Percentiles rank a stretch among this genome's conserved stretches.
Evolutionary conservation across 2,888 invertebrate species (phyloP).

Genomic region (Drosophila subsilvestris): DNA sequence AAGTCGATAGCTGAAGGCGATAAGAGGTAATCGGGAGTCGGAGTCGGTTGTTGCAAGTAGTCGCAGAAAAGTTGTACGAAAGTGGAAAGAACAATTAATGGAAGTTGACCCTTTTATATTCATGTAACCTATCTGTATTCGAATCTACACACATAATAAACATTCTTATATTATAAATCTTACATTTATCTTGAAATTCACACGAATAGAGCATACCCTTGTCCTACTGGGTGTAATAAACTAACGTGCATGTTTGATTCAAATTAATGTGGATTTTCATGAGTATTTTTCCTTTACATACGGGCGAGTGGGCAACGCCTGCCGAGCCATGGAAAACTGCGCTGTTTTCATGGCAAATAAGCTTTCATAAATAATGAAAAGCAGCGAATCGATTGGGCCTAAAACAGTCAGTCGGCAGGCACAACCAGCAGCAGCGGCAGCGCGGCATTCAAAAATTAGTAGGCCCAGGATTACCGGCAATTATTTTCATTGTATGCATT

Average conservation of each 20-base stretch:
- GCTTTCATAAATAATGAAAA: constrained; percentile 77
- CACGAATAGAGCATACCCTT: constrained; percentile 27
- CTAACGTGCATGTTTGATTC: constrained; percentile 43
- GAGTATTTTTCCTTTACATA: constrained; percentile 5
- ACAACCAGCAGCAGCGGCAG: constrained; percentile 29
- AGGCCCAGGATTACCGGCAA: constrained; percentile 77
- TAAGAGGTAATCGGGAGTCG: too few relatives aligned
- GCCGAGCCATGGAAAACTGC: constrained; percentile 11
- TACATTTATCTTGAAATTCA: too few relatives aligned
- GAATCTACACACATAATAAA: too few relatives aligned
- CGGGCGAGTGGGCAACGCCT: neutral
- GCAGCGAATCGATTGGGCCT: constrained; percentile 49
- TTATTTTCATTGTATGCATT: constrained; percentile 78
- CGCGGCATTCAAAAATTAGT: constrained; percentile 68
- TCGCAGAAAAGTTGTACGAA: too few relatives aligned
- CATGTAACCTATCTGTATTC: too few relatives aligned
- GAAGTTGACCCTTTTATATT: too few relatives aligned
- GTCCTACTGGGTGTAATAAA: constrained; percentile 9
- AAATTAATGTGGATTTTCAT: constrained; percentile 13
- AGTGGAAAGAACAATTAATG: too few relatives aligned
- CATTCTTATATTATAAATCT: too few relatives aligned
- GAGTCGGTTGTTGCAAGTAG: too few relatives aligned
- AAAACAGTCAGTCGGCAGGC: constrained; percentile 35
- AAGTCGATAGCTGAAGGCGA: too few relatives aligned
- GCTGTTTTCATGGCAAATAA: constrained; percentile 73